phyloP scores from a whole-genome alignment of 2,113 vertebrate genomes.

The Lagopus muta region DNA sequence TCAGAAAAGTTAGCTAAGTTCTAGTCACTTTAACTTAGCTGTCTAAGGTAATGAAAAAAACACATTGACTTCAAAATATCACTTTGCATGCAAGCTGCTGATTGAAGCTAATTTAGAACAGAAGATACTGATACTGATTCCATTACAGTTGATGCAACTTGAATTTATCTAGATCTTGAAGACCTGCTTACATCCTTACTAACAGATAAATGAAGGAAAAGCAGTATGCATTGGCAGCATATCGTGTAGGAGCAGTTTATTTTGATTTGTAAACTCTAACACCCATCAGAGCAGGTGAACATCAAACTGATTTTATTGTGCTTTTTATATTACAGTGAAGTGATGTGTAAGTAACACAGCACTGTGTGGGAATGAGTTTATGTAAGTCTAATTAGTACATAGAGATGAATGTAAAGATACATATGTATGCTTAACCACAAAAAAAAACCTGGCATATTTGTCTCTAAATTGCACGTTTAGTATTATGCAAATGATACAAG shows the following conservation, averaged over 20 bases:
- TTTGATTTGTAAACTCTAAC: neutral
- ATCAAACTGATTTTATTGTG: neutral
- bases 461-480: neutral
- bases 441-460: neutral
- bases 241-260: neutral
- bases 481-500: neutral
- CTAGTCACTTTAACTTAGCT: neutral
- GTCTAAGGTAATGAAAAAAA: neutral
- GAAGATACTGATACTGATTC: neutral
- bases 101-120: neutral
- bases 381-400: neutral
- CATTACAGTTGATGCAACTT: neutral
- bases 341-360: neutral
- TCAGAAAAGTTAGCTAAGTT: neutral
- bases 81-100: neutral
- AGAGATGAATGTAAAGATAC: neutral
- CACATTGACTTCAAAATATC: neutral
- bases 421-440: neutral
- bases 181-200: neutral
- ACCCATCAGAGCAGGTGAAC: neutral
- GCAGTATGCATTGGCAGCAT: neutral
- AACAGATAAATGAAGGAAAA: neutral
- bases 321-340: constrained; percentile 11
- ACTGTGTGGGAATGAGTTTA: neutral
- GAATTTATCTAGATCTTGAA: neutral